These are phyloP conservation scores for Strigops habroptila DNA, from an alignment of 2,113 vertebrate genomes.

Conservation along the genomic window DNA sequence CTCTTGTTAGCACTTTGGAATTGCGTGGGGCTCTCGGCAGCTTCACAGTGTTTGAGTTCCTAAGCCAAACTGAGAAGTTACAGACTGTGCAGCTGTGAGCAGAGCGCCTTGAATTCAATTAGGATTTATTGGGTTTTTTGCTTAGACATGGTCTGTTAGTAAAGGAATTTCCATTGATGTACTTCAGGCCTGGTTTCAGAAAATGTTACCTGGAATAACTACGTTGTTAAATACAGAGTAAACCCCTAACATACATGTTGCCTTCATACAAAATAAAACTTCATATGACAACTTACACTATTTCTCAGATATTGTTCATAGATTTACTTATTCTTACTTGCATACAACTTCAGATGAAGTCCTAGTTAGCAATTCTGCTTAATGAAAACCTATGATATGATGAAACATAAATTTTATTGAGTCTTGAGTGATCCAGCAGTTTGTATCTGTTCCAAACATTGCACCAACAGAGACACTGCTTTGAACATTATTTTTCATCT, in stretches of 20 bases:
- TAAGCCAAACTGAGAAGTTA: not conserved
- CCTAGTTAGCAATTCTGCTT: not conserved
- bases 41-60: not conserved
- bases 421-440: not conserved
- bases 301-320: not conserved
- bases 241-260: not conserved
- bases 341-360: not conserved
- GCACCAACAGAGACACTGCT: not conserved
- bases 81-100: fast-evolving
- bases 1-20: not conserved
- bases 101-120: not conserved
- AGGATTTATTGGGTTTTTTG: not conserved
- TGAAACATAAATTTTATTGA: not conserved
- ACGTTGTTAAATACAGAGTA: not conserved
- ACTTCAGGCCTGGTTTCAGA: not conserved
- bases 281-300: not conserved
- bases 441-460: not conserved
- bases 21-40: not conserved
- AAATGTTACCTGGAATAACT: not conserved
- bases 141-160: not conserved
- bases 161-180: not conserved
- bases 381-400: not conserved
- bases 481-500: not conserved
- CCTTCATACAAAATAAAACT: not conserved
- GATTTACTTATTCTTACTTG: not conserved